These are phyloP conservation scores for Moxostoma hubbsi DNA, from an alignment of 2,797 vertebrate species.

Conservation along the genomic window DNA sequence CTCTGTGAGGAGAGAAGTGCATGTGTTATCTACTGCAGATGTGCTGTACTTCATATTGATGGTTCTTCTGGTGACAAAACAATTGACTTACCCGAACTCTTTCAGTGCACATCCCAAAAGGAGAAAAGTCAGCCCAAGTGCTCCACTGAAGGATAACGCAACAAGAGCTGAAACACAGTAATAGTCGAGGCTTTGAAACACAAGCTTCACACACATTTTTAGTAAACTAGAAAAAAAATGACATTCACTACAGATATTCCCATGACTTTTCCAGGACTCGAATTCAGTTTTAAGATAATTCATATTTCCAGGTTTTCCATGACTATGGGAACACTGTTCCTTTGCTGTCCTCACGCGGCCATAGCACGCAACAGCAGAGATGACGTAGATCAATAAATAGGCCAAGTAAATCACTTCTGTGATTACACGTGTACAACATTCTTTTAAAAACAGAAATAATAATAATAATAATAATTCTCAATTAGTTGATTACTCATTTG, in stretches of 20 bases:
- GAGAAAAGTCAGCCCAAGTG: conserved; percentile 92
- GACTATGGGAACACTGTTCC: no score
- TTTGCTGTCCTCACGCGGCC: conserved; percentile 3
- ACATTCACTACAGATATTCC: no score
- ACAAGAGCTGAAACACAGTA: conserved; percentile 83
- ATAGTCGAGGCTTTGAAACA: not conserved
- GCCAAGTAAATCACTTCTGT: not conserved
- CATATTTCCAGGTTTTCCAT: no score
- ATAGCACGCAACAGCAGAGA: not conserved
- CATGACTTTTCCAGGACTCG: no score
- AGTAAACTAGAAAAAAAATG: not conserved
- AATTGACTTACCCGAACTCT: conserved; percentile 83
- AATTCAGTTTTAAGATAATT: no score
- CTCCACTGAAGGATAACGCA: conserved; percentile 91
- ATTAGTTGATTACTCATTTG: not conserved
- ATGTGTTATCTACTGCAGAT: not conserved
- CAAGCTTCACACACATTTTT: no score
- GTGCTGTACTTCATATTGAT: not conserved
- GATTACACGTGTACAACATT: not conserved
- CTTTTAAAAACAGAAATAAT: not conserved
- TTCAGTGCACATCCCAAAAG: conserved; percentile 92
- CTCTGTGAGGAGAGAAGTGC: conserved; percentile 68
- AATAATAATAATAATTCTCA: not conserved
- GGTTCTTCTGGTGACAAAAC: not conserved
- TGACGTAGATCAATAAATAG: not conserved